Evolutionary conservation across 2,888 invertebrate species (phyloP), one percentile per base, ranked within the genome.

Genomic region (Drosophila helvetica): DNA sequence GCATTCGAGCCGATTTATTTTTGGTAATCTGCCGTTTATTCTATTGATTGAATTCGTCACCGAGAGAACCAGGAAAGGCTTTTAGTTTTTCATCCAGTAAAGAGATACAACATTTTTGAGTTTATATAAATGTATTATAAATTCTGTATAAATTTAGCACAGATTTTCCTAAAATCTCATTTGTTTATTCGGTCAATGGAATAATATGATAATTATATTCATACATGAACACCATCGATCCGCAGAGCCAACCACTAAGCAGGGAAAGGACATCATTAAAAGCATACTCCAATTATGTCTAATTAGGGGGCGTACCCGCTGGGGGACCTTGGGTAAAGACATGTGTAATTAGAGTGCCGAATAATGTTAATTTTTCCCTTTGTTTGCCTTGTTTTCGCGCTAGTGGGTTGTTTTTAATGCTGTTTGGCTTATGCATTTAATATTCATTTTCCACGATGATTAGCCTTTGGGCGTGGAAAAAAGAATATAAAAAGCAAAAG

Each of bases 401-500:
- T 42, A 15, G 5, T 38, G 17, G 19, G 46, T 45, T 38, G 38
- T 57, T 27, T 61, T 61, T 45, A 22, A 22, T 66, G 47, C 53
- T 46, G 66, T 58, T 50, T 48, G 63, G 56, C 67, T 77, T 58
- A 58, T 53, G 58, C 60, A 63, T 77, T 81, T 81, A 65, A 86
- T 81, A 86, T 86, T 56, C 71, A 84, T 85, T 87, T 85, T 68
- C 57, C 51, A 57, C 38, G 52, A 72, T 85, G 82, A 87, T 79
- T 82, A 79, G 87, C 67, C 67, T 76, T 62, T 84, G 61, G 38
- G 9, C 50, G 15, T 19, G 10, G 17, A 12, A 38, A 52, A 18
- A n/a, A 5, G 18, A 15, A 27, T 30, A 51, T 33, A 10, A 25
- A 7, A 27, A 7, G 27, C 27, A 8, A 22, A 22, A 22, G 22